These are phyloP conservation scores for Leptopilina myrica DNA, from an alignment of 2,888 invertebrate genomes.

Conservation along the genomic window DNA sequence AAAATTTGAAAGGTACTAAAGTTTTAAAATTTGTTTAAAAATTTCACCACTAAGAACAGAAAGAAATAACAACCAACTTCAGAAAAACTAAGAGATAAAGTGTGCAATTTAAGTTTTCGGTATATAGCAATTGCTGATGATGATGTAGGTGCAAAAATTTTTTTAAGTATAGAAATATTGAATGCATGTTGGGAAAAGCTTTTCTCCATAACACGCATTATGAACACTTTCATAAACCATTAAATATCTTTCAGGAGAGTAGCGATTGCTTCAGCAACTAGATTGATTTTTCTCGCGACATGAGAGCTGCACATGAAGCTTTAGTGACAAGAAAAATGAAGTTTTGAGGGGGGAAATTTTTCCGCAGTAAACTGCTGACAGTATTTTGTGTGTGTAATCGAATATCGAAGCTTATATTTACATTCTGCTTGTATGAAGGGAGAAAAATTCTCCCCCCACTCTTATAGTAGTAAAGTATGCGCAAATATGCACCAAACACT, in stretches of 20 bases:
- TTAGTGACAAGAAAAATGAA: slow-evolving; percentile 36
- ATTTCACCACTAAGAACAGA: no score
- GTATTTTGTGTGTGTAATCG: slow-evolving; percentile 33
- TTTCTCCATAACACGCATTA: not conserved
- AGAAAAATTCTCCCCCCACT: not conserved
- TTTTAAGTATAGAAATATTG: no score
- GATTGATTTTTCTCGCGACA: slow-evolving; percentile 28
- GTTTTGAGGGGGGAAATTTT: not conserved
- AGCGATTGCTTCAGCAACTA: slow-evolving; percentile 11
- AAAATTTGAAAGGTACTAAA: no score
- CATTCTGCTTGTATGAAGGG: slow-evolving; percentile 19
- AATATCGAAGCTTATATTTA: slow-evolving; percentile 30
- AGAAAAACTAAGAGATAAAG: no score
- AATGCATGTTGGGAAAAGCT: not conserved
- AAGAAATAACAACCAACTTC: no score
- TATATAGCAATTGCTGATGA: no score
- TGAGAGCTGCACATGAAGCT: slow-evolving; percentile 22
- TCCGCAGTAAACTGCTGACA: slow-evolving; percentile 23
- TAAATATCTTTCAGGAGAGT: not conserved
- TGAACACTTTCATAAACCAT: not conserved
- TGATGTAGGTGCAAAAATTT: no score
- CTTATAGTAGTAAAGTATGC: not conserved
- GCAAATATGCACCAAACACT: not conserved
- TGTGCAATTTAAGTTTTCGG: no score
- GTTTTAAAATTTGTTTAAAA: no score